phyloP scores from a whole-genome alignment of 2,888 invertebrate species.

The Microplitis deprimator region DNA sequence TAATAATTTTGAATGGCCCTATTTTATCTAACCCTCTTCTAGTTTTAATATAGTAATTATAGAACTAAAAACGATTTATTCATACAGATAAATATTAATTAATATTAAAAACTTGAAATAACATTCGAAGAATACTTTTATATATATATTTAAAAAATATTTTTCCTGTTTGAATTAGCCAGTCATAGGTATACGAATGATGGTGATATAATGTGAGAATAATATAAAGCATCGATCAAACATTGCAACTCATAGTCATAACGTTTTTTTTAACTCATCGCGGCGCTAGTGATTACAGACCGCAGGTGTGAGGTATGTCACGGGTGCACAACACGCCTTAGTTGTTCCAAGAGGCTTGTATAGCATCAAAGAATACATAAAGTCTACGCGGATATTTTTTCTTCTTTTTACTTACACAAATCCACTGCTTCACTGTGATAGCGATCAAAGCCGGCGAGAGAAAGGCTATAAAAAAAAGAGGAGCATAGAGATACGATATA shows the following conservation, averaged over 20 bases:
- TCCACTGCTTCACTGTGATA: constrained; percentile 47
- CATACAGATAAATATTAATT: no score
- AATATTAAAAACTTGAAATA: neutral
- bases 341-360: constrained; percentile 28
- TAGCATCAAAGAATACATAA: constrained; percentile 26
- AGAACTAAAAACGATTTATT: no score
- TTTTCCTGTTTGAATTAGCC: neutral
- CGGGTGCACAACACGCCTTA: constrained; percentile 44
- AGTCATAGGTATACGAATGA: neutral
- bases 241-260: neutral
- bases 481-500: neutral
- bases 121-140: neutral
- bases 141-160: neutral
- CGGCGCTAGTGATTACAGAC: constrained; percentile 48
- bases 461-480: constrained; percentile 31
- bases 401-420: constrained; percentile 35
- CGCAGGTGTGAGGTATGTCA: constrained; percentile 40
- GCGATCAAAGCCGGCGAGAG: constrained; percentile 48
- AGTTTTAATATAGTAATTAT: no score
- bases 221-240: neutral
- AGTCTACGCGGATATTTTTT: neutral
- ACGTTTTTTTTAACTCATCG: constrained; percentile 10
- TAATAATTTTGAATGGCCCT: no score
- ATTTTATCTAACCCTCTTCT: no score
- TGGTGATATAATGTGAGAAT: constrained; percentile 1